Percentiles rank a stretch among this genome's conserved stretches.
Evolutionary conservation across 2,888 invertebrate species (phyloP).

Genomic region (Macroteleia sp.): DNA sequence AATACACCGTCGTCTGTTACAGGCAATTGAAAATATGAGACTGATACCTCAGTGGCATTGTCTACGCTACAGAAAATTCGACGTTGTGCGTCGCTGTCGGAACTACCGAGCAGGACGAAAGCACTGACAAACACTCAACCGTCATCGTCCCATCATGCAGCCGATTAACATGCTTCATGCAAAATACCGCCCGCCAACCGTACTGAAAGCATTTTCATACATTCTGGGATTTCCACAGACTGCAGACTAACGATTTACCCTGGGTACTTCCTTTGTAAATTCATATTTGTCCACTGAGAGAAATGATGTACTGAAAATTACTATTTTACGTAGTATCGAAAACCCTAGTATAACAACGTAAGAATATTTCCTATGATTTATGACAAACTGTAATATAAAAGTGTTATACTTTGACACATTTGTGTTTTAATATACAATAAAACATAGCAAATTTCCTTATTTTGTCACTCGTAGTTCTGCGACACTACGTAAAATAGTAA

Average conservation of each 20-base stretch:
- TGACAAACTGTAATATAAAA: no score
- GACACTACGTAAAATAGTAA: no score
- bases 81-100: slow-evolving; percentile 90
- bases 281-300: no score
- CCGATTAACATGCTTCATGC: slow-evolving; percentile 61
- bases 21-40: slow-evolving; percentile 90
- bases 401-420: no score
- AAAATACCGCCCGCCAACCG: slow-evolving; percentile 66
- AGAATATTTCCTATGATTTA: no score
- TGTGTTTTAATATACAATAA: no score
- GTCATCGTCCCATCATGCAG: slow-evolving; percentile 34
- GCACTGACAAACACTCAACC: slow-evolving; percentile 82
- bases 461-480: no score
- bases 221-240: slow-evolving; percentile 60
- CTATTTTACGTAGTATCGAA: no score
- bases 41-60: slow-evolving; percentile 94
- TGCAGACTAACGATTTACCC: slow-evolving; percentile 29
- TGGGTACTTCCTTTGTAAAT: slow-evolving; percentile 16
- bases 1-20: slow-evolving; percentile 70
- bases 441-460: no score
- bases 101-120: slow-evolving; percentile 88
- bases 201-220: slow-evolving; percentile 66
- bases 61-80: slow-evolving; percentile 91
- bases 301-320: no score
- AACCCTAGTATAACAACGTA: no score